A percentile compares a stretch with the other conserved stretches of the same genome.
phyloP scores from a whole-genome alignment of 2,113 vertebrate genomes.

The Loxodonta africana region DNA sequence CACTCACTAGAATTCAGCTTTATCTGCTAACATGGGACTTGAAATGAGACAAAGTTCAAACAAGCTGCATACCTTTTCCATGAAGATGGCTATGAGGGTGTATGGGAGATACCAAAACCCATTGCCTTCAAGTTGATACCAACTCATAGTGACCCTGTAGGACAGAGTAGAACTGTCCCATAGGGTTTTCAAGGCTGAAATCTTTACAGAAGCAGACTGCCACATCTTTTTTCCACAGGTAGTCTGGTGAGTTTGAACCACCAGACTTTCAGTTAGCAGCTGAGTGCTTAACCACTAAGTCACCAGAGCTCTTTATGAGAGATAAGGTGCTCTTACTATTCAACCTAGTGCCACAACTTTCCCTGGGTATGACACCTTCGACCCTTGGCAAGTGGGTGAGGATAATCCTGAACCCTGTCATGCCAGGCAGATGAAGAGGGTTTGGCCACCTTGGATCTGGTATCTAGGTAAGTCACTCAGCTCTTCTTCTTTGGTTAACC shows the following conservation, averaged over 20 bases:
- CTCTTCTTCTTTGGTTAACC: neutral
- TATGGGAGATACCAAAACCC: neutral
- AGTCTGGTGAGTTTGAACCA: neutral
- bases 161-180: neutral
- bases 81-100: neutral
- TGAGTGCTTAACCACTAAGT: neutral
- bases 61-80: neutral
- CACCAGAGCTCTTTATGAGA: neutral
- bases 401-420: neutral
- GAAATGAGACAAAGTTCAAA: conserved; percentile 25
- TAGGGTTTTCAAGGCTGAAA: neutral
- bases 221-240: neutral
- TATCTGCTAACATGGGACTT: conserved; percentile 14
- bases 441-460: neutral
- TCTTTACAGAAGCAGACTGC: neutral
- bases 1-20: conserved; percentile 39
- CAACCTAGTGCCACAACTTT: neutral
- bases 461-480: neutral
- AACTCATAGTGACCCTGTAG: neutral
- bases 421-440: neutral
- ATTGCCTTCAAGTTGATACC: neutral
- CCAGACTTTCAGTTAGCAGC: neutral
- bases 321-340: neutral
- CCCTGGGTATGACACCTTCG: neutral
- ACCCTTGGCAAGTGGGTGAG: neutral